Percentiles rank a stretch among this genome's conserved stretches.
These are phyloP conservation scores for Trissolcus japonicus DNA, from an alignment of 2,888 invertebrate species.

Conservation along the genomic window DNA sequence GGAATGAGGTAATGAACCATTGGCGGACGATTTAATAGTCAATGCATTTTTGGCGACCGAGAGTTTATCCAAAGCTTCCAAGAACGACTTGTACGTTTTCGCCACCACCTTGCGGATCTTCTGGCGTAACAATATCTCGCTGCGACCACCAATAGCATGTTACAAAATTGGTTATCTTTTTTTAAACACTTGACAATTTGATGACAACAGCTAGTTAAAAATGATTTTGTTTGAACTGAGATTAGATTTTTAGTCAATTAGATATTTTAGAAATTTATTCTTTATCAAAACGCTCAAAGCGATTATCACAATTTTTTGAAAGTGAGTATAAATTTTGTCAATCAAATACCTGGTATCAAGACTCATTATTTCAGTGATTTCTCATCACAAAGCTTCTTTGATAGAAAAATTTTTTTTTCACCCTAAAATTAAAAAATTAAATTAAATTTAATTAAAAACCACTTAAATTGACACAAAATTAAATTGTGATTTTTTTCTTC, in stretches of 20 bases:
- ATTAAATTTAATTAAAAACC: not conserved
- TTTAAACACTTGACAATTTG: not conserved
- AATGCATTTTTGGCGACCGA: slow-evolving; percentile 48
- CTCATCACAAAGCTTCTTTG: not conserved
- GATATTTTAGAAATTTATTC: not conserved
- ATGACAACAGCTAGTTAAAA: not conserved
- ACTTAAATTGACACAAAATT: not conserved
- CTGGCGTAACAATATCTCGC: slow-evolving; percentile 49
- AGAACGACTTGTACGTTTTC: slow-evolving; percentile 51
- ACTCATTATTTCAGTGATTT: slow-evolving; percentile 31
- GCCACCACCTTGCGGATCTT: slow-evolving; percentile 55
- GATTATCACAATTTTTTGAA: not conserved
- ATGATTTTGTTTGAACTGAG: not conserved
- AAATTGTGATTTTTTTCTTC: not conserved
- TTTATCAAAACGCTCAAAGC: too few relatives aligned
- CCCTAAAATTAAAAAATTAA: slow-evolving; percentile 27
- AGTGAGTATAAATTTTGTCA: slow-evolving; percentile 11
- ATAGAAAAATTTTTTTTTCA: not conserved
- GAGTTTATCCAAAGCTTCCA: slow-evolving; percentile 54
- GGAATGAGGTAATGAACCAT: slow-evolving; percentile 50
- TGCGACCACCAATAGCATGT: slow-evolving; percentile 37
- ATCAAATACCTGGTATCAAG: slow-evolving; percentile 26
- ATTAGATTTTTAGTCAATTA: not conserved
- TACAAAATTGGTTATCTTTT: not conserved
- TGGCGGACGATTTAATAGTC: slow-evolving; percentile 42